These are phyloP conservation scores for Callionymus lyra DNA, from an alignment of 2,113 vertebrate species.

Conservation along the genomic window DNA sequence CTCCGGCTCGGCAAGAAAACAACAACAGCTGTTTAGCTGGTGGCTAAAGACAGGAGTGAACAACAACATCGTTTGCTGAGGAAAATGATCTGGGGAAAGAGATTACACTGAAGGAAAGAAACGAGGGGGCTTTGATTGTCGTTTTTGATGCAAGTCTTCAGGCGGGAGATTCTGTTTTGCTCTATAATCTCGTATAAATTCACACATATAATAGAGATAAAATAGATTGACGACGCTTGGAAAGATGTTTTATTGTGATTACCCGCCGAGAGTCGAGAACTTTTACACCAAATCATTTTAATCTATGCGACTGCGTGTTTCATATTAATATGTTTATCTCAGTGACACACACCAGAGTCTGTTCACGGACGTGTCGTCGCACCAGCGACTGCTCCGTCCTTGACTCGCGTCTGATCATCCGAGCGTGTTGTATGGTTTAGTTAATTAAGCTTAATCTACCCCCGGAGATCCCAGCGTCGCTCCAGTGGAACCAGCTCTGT, in stretches of 20 bases:
- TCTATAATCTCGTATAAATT: constrained; percentile 1
- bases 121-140: constrained; percentile 20
- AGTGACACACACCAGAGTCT: constrained; percentile 20
- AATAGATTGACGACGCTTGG: too few species aligned
- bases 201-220: background rate
- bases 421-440: constrained; percentile 62
- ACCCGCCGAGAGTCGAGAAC: too few species aligned
- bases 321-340: background rate
- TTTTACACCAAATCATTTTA: too few species aligned
- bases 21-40: constrained; percentile 73
- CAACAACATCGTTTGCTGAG: constrained; percentile 64
- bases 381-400: constrained; percentile 57
- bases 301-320: too few species aligned
- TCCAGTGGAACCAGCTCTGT: too few species aligned
- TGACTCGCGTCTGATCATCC: constrained; percentile 61
- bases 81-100: constrained; percentile 58
- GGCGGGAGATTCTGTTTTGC: constrained; percentile 5
- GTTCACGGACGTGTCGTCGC: constrained; percentile 38
- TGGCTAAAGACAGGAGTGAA: constrained; percentile 64
- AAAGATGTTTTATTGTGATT: too few species aligned
- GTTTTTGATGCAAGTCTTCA: constrained; percentile 3
- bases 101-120: constrained; percentile 39
- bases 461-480: constrained; percentile 50
- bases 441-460: constrained; percentile 66
- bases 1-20: constrained; percentile 59